Base-by-base conservation (phyloP, 2,113 vertebrate species). In the Xenopus laevis region DNA sequence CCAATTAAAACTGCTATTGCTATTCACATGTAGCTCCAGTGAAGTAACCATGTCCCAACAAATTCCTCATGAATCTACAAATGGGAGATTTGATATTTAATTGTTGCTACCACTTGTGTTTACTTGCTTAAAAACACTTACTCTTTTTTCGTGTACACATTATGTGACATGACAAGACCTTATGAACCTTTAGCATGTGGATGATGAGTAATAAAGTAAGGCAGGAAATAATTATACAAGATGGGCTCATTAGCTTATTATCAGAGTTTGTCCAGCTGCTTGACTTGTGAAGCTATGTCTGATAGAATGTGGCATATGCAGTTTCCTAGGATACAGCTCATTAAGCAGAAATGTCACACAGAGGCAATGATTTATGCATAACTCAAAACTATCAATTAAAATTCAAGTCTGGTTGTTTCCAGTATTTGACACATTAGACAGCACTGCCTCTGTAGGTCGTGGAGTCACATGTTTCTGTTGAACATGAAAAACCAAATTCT, bases 281-380 rank as follows among this genome's bases (percentile, higher is more conserved):
- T 46, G 0, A n/a, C 2, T 59, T 30, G 55, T 18, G 16, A 7
- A 47, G 52, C 33, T 59, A 5, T 65, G 17, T 13, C 10, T 60
- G 55, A 4, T 13, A 20, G 30, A 57, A 21, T 67, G 17, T 59
- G 53, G 67, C 44, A n/a, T 59, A 55, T 30, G 20, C 18, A 40
- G 50, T 57, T n/a, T 58, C 63, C 71, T 7, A 17, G 71, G 63
- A 58, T 58, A 73, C 62, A 30, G 13, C 27, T 60, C 18, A 60
- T 67, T 50, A 67, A 50, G 18, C 45, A 74, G 13, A 20, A 74
- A 53, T 23, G 13, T 45, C 45, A 67, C 53, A 67, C 16, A 50
- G 40, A 58, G 33, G 18, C 45, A 47, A 68, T 60, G n/a, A 44
- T 60, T 65, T 74, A 59, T 50, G 53, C 53, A 47, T 47, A n/a